Base-by-base conservation (phyloP, 1,140 invertebrate genomes). In the Trissolcus basalis region DNA sequence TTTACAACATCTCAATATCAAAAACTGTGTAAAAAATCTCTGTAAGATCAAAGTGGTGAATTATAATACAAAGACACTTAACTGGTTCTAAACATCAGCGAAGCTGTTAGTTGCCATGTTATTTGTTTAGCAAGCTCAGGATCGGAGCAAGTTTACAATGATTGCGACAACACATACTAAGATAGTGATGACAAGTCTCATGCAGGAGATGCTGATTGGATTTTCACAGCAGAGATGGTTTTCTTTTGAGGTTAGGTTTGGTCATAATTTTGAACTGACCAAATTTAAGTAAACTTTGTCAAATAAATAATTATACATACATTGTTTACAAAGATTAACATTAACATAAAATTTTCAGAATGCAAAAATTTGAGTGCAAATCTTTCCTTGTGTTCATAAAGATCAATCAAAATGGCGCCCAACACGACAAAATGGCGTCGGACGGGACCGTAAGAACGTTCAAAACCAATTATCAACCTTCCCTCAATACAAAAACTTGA, bases 61-160 rank as follows among this genome's bases (percentile, higher is more conserved):
- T 70, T 61, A 70, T 54, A 11, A 50, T 1, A 14, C 27, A 59
- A 12, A 33, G 11, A 64, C n/a, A 73, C 10, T 27, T 27, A 59
- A 5, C 5, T 16, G 41, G 14, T 13, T 16, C 45, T 54, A 67
- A 44, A 16, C 12, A 33, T 64, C 48, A 33, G 48, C 45, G 1
- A 67, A 74, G 70, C 70, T 60, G 36, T 67, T 61, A 56, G 10
- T 49, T 49, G 61, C 55, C 10, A 43, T 49, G 36, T 71, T 73
- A 55, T 54, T 51, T 47, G 4, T 36, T 45, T 74, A 56, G 63
- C 70, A 67, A 74, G 61, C 56, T 67, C 35, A 47, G 45, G 27
- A 65, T 14, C 13, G 61, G 70, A 56, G 56, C 56, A 7, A 45
- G 33, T 54, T 70, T 15, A 9, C 0, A 39, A 19, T 16, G 16